Evolutionary conservation across 2,113 vertebrate genomes (phyloP).

Genomic region (Oncorhynchus masou): DNA sequence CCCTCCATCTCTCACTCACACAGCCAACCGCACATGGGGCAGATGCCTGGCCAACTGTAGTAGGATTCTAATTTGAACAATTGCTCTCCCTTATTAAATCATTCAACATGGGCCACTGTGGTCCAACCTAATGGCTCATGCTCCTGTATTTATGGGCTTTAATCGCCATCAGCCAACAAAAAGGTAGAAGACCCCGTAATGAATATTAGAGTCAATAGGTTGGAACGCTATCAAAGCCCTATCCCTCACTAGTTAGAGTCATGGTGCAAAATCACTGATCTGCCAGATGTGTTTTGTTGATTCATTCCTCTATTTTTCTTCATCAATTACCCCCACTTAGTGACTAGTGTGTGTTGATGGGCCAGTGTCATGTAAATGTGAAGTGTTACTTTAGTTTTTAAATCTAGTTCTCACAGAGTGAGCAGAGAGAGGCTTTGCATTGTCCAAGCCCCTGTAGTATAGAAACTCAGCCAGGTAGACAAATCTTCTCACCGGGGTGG

Average conservation of each 20-base stretch:
- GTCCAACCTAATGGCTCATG: slow-evolving; percentile 16
- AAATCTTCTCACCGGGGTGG: background rate
- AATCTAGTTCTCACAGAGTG: background rate
- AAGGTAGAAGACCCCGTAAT: slow-evolving; percentile 10
- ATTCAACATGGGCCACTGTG: slow-evolving; percentile 5
- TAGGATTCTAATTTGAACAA: slow-evolving; percentile 15
- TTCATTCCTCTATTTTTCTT: background rate
- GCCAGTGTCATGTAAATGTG: slow-evolving; percentile 15
- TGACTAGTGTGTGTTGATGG: background rate
- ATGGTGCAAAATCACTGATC: background rate
- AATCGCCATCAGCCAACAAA: slow-evolving; percentile 3
- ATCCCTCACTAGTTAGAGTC: slow-evolving; percentile 17
- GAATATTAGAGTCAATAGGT: slow-evolving; percentile 24
- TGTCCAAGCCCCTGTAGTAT: background rate
- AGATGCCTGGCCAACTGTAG: slow-evolving; percentile 1
- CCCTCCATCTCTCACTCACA: background rate
- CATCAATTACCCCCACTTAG: slow-evolving; percentile 24
- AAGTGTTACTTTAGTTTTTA: background rate
- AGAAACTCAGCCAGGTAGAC: background rate
- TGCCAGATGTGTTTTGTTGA: slow-evolving; percentile 19
- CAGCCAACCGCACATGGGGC: background rate
- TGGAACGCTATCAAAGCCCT: slow-evolving; percentile 33
- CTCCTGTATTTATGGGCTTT: slow-evolving; percentile 7
- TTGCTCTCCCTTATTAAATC: slow-evolving; percentile 29
- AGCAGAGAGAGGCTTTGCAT: background rate